Conservation (phyloP, 2,113 vertebrate species). For the Boleophthalmus pectinirostris region DNA sequence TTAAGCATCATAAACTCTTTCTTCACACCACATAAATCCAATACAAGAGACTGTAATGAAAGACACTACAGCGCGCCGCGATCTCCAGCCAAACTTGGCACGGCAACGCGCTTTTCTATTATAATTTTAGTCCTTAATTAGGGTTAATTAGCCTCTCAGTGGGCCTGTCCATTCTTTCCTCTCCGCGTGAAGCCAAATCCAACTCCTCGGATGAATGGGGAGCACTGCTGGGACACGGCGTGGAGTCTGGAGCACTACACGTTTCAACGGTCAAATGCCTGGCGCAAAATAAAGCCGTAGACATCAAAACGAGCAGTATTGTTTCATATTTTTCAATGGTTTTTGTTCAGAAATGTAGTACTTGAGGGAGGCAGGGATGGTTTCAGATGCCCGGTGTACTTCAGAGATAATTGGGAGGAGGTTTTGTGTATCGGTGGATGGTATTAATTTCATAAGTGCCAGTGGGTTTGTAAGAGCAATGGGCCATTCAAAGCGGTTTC, state of each 20-base stretch:
- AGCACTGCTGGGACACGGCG: slow-evolving; percentile 26
- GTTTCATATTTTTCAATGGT: slow-evolving; percentile 33
- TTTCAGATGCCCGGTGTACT: slow-evolving; percentile 26
- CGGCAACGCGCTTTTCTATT: slow-evolving; percentile 26
- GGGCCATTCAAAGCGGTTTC: background rate
- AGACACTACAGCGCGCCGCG: background rate
- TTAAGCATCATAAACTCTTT: background rate
- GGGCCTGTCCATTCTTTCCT: slow-evolving; percentile 45
- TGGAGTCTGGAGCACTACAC: background rate
- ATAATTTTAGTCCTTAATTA: slow-evolving; percentile 59
- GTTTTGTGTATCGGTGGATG: background rate
- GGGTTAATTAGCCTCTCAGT: slow-evolving; percentile 59
- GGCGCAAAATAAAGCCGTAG: background rate
- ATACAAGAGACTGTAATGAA: slow-evolving; percentile 1
- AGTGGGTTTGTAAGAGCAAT: slow-evolving; percentile 15
- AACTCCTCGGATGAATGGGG: slow-evolving; percentile 28
- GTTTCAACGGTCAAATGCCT: slow-evolving; percentile 6
- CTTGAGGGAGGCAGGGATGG: slow-evolving; percentile 34
- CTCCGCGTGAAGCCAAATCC: slow-evolving; percentile 42
- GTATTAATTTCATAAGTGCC: slow-evolving; percentile 24
- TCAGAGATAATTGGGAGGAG: slow-evolving; percentile 39
- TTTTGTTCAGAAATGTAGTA: slow-evolving; percentile 28
- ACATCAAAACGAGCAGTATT: slow-evolving; percentile 15
- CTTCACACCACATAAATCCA: background rate
- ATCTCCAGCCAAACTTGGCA: slow-evolving; percentile 31